Percentiles rank a stretch among this genome's conserved stretches.
These are phyloP conservation scores for Tanytarsus gracilentus DNA, from an alignment of 2,888 invertebrate genomes.

Conservation along the genomic window DNA sequence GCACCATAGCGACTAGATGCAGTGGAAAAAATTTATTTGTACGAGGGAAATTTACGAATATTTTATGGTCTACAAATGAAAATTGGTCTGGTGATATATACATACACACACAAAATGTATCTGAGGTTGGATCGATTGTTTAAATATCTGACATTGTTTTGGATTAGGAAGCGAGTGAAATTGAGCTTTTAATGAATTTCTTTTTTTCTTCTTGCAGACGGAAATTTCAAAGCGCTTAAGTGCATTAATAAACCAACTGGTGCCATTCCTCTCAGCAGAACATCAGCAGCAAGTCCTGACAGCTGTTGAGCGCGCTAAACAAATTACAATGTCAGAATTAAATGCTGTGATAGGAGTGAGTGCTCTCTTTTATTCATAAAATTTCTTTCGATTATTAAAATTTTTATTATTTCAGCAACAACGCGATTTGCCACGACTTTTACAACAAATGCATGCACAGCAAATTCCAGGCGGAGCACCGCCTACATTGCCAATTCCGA, in stretches of 20 bases:
- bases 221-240: conserved; percentile 92
- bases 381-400: background rate
- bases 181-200: background rate
- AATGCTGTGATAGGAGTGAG: conserved; percentile 91
- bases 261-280: conserved; percentile 85
- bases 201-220: conserved; percentile 57
- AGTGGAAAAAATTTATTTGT: no score
- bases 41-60: background rate
- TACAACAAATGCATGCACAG: conserved; percentile 91
- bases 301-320: conserved; percentile 89
- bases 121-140: background rate
- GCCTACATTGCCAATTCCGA: conserved; percentile 58
- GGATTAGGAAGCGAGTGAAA: background rate
- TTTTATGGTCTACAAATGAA: conserved; percentile 13
- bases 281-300: conserved; percentile 89
- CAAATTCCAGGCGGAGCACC: conserved; percentile 64
- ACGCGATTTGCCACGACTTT: conserved; percentile 68
- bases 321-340: conserved; percentile 90
- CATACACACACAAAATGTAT: no score
- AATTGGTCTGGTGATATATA: conserved; percentile 14
- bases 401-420: conserved; percentile 57
- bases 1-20: no score
- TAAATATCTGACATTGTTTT: background rate
- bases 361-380: conserved; percentile 32
- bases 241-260: conserved; percentile 86